These are phyloP conservation scores for Heterohyrax brucei DNA, from an alignment of 2,797 vertebrate genomes.

Conservation along the genomic window DNA sequence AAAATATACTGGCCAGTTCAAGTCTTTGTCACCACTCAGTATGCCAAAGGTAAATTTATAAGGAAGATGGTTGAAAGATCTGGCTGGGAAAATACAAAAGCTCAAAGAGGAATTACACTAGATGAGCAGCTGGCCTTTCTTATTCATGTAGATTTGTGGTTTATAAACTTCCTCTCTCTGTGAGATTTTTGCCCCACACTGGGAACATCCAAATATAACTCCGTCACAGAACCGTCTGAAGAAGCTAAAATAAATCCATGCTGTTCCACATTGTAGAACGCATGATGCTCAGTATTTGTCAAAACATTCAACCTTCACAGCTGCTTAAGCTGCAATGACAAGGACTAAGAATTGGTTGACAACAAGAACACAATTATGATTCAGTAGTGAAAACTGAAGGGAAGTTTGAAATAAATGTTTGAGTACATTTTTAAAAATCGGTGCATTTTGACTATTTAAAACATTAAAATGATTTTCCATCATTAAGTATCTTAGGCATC, in stretches of 20 bases:
- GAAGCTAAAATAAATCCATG: slow-evolving; percentile 72
- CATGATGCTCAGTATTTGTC: slow-evolving; percentile 64
- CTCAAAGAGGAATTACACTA: slow-evolving; percentile 49
- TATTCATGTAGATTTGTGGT: slow-evolving; percentile 65
- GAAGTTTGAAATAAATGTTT: slow-evolving; percentile 24
- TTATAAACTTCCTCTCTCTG: slow-evolving; percentile 80
- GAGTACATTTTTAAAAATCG: background rate
- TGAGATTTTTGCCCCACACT: slow-evolving; percentile 80
- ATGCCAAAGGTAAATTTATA: slow-evolving; percentile 51
- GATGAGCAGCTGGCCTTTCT: slow-evolving; percentile 75
- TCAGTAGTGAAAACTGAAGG: slow-evolving; percentile 14
- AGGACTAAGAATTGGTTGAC: slow-evolving; percentile 38
- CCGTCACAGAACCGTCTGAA: slow-evolving; percentile 77
- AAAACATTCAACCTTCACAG: slow-evolving; percentile 80
- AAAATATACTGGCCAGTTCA: slow-evolving; percentile 30
- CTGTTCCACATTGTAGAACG: slow-evolving; percentile 71
- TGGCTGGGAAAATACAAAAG: slow-evolving; percentile 72
- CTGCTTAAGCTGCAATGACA: slow-evolving; percentile 58
- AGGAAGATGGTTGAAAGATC: slow-evolving; percentile 69
- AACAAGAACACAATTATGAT: slow-evolving; percentile 34
- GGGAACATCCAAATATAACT: slow-evolving; percentile 86
- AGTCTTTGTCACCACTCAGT: slow-evolving; percentile 61
- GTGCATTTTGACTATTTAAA: background rate
- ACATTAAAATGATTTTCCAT: slow-evolving; percentile 23
- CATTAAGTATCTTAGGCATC: background rate